Base-by-base conservation (phyloP, 2,797 vertebrate genomes). In the Zenarchopterus dispar region DNA sequence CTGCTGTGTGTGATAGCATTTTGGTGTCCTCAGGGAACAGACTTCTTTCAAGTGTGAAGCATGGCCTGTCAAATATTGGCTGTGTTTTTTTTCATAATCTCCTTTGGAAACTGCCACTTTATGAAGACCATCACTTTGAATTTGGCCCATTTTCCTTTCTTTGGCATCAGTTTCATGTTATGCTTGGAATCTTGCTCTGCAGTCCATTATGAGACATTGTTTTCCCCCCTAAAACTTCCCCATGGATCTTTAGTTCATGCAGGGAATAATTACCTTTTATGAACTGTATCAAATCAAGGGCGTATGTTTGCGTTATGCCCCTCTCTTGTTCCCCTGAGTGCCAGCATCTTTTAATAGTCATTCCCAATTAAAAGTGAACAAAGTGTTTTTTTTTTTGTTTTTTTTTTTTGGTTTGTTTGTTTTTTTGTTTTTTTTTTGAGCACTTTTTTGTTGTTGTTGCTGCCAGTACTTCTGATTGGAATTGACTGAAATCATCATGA, bases 51-150 rank as follows among this genome's bases (percentile, higher is more conserved):
- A 31, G 42, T 59, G 55, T 54, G 28, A 51, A 26, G 60, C 58
- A 17, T 17, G 36, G 26, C 44, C 80, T 55, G 52, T 81, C 78
- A 87, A 84, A 86, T 82, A 80, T 70, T 76, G 70, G 8, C 3
- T 47, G 47, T 51, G 67, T 44, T 57, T 56, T 78, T 85, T 47
- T 19, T 61, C 22, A 36, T 16, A 53, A 13, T 33, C 68, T 51
- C 45, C 28, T 49, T 70, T 51, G 24, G 46, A 62, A 76, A 26
- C 50, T 9, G 45, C 60, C 45, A 47, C 56, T 73, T 73, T 66
- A 47, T 47, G 7, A 61, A 75, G 69, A 64, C 42, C 53, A 66
- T 74, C 39, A 44, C 21, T 69, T 56, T 58, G 42, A 62, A 58
- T 44, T 58, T 11, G 13, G 43, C 19, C 45, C n/a, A 16, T 72